Evolutionary conservation across 2,113 vertebrate species (phyloP), one percentile per base, ranked within the genome.

Genomic region (Perca schrenkii): DNA sequence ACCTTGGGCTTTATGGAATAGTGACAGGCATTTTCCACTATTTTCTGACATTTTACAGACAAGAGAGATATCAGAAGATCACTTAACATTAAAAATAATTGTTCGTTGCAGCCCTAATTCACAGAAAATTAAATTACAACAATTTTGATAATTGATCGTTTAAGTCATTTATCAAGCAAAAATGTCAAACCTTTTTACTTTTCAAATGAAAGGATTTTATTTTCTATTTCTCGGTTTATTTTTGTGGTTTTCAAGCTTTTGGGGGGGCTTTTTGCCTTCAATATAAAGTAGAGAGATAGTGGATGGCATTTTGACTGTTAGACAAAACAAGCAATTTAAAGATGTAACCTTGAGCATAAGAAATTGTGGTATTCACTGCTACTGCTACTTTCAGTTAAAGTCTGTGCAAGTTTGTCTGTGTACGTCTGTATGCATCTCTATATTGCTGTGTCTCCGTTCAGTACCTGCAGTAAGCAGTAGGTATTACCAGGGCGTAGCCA

Each of bases 381-480:
- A 40, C 49, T 21, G 15, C 14, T 40, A 0, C 56, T 16, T 21
- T 1, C 3, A 19, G 2, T 22, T 56, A 0, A 50, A 34, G 66
- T 25, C 19, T 66, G 14, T 47, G 40, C 1, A 8, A n/a, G 16
- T 21, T 12, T 62, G 16, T 28, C 40, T 25, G 13, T 21, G 17
- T 0, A 21, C 46, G 43, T 34, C 17, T 36, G 13, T 60, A 5
- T 17, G 34, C 28, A 6, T 36, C 22, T 50, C 2, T 70, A 7
- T 12, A 56, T 63, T 31, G 16, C 21, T 10, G 2, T 66, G 25
- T 4, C 10, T 50, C 11, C 19, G 7, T 58, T 49, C 6, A 25
- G 25, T 97, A 99, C 98, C 98, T 99, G 97, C 95, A 96, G 78
- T 97, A 99, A 81, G 96, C 96, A 40, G 97, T 98, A 34, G 98